Conservation (phyloP, 2,797 vertebrate species). For the Cynopterus sphinx region DNA sequence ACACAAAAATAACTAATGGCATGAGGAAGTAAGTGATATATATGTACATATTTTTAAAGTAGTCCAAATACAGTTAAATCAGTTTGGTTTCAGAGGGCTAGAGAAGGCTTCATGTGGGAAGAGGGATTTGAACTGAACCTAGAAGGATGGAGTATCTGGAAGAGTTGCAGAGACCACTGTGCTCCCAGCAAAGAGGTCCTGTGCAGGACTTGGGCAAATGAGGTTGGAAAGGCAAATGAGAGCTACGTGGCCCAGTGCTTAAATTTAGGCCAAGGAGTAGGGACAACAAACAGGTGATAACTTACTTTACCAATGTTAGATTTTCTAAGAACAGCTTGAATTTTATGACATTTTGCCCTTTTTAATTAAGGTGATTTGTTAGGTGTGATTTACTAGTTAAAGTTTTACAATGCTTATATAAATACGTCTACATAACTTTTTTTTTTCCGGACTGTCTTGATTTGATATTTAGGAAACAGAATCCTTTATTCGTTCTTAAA, state of each 20-base stretch:
- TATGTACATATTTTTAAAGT: background rate
- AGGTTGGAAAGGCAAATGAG: background rate
- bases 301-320: background rate
- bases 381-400: slow-evolving; percentile 4
- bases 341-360: background rate
- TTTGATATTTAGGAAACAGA: slow-evolving; percentile 30
- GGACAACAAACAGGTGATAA: background rate
- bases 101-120: background rate
- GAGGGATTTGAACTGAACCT: background rate
- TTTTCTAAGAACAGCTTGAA: background rate
- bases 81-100: background rate
- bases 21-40: background rate
- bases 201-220: background rate
- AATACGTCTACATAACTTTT: background rate
- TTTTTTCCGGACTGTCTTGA: background rate
- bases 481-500: background rate
- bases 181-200: background rate
- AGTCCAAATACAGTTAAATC: background rate
- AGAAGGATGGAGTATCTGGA: background rate
- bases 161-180: background rate
- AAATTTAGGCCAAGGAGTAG: background rate
- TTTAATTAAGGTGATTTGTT: background rate
- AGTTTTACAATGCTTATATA: background rate
- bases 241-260: background rate
- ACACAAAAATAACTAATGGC: background rate